A percentile compares a stretch with the other conserved stretches of the same genome.
These are phyloP conservation scores for Hermetia illucens DNA, from an alignment of 1,140 invertebrate species.

Conservation along the genomic window DNA sequence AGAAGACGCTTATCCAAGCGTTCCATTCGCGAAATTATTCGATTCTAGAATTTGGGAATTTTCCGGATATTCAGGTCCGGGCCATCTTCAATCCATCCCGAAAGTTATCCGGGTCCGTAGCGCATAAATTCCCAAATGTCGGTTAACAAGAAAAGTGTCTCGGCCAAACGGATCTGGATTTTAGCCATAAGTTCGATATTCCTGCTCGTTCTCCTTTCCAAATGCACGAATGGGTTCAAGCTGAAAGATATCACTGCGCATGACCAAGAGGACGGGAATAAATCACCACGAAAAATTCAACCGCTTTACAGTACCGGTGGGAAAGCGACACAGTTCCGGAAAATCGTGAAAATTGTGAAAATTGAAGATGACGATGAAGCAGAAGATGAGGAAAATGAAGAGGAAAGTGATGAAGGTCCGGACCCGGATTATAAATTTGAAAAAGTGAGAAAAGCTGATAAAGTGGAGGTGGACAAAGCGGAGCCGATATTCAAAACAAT, in stretches of 20 bases:
- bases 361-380: not conserved
- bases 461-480: not conserved
- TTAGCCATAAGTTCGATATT: not conserved
- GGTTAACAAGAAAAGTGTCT: not conserved
- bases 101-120: too few relatives aligned
- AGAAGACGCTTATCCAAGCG: too few relatives aligned
- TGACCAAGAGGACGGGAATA: not conserved
- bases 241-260: not conserved
- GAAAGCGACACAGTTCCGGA: too few relatives aligned
- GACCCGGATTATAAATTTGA: not conserved
- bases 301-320: too few relatives aligned
- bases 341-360: not conserved
- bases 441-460: not conserved
- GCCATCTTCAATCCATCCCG: not conserved
- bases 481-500: not conserved
- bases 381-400: not conserved
- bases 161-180: not conserved
- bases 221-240: not conserved
- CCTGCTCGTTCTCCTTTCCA: not conserved
- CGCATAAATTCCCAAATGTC: not conserved
- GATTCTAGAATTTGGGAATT: not conserved
- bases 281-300: not conserved
- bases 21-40: too few relatives aligned
- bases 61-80: not conserved
- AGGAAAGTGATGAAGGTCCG: not conserved